A percentile compares a stretch with the other conserved stretches of the same genome.
These are phyloP conservation scores for Synergus gifuensis DNA, from an alignment of 2,888 invertebrate genomes.

Conservation along the genomic window DNA sequence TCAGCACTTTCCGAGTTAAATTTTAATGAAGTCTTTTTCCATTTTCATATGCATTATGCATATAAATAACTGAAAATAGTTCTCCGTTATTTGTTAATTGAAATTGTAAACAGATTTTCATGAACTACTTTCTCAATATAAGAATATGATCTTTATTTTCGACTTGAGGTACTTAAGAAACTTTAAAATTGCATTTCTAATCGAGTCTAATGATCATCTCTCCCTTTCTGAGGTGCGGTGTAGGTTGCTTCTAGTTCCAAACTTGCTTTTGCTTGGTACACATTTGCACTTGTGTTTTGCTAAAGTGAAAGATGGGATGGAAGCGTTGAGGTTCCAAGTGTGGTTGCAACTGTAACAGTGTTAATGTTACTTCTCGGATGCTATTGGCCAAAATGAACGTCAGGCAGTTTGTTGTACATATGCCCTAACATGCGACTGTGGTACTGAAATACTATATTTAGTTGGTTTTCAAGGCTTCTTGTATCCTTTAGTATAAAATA, in stretches of 20 bases:
- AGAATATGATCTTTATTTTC: neutral
- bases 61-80: no score
- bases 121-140: neutral
- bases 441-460: neutral
- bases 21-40: neutral
- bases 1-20: neutral
- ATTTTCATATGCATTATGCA: no score
- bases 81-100: no score
- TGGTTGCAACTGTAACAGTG: slow-evolving; percentile 15
- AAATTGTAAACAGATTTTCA: neutral
- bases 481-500: no score
- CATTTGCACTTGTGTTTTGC: slow-evolving; percentile 5
- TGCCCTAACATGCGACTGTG: neutral
- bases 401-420: neutral
- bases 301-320: neutral
- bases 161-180: neutral
- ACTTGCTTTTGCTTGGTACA: neutral
- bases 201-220: neutral
- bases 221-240: neutral
- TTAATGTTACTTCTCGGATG: slow-evolving; percentile 18
- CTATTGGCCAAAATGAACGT: neutral
- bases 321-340: slow-evolving; percentile 18
- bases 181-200: neutral
- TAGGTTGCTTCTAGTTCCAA: neutral
- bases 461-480: no score